A percentile compares a stretch with the other conserved stretches of the same genome.
phyloP scores from a whole-genome alignment of 1,140 invertebrate genomes.

The Caenorhabditis tropicalis region DNA sequence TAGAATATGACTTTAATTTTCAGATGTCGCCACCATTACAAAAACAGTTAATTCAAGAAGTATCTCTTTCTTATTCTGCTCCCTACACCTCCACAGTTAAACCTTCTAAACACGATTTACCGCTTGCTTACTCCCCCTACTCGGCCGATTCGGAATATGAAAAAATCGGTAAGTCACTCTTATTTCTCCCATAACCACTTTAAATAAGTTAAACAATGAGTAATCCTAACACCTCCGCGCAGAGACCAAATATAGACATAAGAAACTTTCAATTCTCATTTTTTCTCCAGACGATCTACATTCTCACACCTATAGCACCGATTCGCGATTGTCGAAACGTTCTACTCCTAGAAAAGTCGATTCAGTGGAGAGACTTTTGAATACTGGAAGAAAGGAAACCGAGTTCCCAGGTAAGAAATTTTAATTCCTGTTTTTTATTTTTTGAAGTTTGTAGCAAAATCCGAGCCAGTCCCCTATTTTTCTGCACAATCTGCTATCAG shows the following conservation, averaged over 20 bases:
- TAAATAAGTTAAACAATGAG: conserved; percentile 23
- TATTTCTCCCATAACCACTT: not conserved
- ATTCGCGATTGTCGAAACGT: conserved; percentile 11
- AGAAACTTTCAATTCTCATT: not conserved
- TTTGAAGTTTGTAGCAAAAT: conserved; percentile 8
- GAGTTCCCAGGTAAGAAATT: conserved; percentile 2
- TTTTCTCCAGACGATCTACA: conserved; percentile 11
- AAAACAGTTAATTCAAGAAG: conserved; percentile 27
- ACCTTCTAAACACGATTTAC: not conserved
- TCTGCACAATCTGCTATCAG: not conserved
- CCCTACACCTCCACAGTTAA: conserved; percentile 12
- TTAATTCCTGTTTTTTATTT: not conserved
- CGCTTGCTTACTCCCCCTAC: not conserved
- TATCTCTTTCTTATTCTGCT: not conserved
- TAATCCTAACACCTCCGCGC: not conserved
- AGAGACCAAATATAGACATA: not conserved
- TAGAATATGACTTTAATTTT: too few relatives aligned
- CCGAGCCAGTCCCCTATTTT: not conserved
- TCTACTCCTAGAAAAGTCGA: conserved; percentile 9
- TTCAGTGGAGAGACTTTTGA: conserved; percentile 13
- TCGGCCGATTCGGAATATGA: not conserved
- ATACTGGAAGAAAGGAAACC: not conserved
- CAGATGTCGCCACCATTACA: not conserved
- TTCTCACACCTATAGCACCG: conserved; percentile 13
- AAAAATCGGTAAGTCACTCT: not conserved